Percentiles rank a stretch among this genome's conserved stretches.
Conservation (phyloP, 1,140 invertebrate species). For the Lerema accius region DNA sequence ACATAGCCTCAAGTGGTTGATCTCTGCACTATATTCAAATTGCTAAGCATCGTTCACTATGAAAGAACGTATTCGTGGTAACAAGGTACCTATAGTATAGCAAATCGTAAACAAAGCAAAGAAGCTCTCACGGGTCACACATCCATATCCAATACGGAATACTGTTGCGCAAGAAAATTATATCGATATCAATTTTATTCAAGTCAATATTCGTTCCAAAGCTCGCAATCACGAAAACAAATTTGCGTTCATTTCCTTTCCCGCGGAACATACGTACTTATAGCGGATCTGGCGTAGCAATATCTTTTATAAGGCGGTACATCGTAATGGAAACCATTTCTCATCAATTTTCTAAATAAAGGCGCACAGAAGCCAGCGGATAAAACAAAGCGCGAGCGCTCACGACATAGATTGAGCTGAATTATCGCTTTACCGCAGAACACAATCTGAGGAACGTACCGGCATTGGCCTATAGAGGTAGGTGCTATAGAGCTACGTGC, state of each 20-base stretch:
- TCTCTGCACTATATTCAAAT: constrained; percentile 26
- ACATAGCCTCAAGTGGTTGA: constrained; percentile 24
- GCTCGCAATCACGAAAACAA: constrained; percentile 79
- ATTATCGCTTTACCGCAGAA: constrained; percentile 83
- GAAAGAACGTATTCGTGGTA: constrained; percentile 1
- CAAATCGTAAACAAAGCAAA: constrained; percentile 42
- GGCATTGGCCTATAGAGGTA: constrained; percentile 8
- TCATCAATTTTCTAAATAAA: constrained; percentile 83
- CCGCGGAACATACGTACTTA: constrained; percentile 63
- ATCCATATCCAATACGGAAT: constrained; percentile 65
- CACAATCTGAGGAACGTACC: constrained; percentile 63
- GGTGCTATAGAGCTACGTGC: constrained; percentile 26
- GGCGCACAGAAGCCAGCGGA: constrained; percentile 80
- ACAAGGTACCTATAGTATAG: neutral
- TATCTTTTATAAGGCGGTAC: constrained; percentile 76
- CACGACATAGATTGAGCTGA: constrained; percentile 82
- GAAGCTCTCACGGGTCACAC: constrained; percentile 62
- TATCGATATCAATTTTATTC: constrained; percentile 71
- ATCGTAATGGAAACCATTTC: constrained; percentile 81
- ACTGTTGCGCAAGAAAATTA: constrained; percentile 68
- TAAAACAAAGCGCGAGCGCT: constrained; percentile 80
- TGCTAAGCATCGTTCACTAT: constrained; percentile 20
- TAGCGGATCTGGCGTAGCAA: constrained; percentile 58
- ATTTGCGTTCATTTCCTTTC: constrained; percentile 80
- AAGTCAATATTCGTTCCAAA: constrained; percentile 70